Conservation (phyloP, 2,113 vertebrate genomes). For the Clupea harengus region DNA sequence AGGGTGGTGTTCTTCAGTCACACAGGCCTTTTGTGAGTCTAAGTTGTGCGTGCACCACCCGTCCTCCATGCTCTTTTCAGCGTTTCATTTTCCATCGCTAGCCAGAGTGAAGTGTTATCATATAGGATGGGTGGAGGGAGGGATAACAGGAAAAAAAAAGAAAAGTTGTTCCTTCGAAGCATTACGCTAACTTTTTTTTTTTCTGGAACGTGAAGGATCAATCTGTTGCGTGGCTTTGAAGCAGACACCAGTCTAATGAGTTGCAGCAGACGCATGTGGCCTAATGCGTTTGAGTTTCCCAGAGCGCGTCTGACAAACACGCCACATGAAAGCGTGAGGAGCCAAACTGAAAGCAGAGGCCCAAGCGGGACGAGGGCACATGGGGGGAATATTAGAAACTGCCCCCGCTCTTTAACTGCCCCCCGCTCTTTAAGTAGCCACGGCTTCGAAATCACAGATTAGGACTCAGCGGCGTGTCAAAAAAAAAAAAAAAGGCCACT, state of each 20-base stretch:
- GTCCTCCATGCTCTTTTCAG: not conserved
- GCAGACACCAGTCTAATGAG: constrained; percentile 54
- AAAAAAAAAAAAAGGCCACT: not conserved
- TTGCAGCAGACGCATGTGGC: constrained; percentile 55
- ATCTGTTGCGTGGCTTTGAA: constrained; percentile 54
- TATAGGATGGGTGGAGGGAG: not conserved
- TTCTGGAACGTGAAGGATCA: constrained; percentile 42
- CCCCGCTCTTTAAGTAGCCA: too few relatives aligned
- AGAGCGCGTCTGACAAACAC: constrained; percentile 47
- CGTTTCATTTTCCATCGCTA: not conserved
- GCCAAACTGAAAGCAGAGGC: constrained; percentile 54
- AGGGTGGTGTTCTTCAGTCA: not conserved
- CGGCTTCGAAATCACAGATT: constrained; percentile 20
- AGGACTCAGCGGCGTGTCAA: constrained; percentile 21
- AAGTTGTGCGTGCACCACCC: not conserved
- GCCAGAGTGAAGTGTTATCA: constrained; percentile 31
- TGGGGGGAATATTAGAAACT: not conserved
- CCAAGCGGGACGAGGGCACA: constrained; percentile 29
- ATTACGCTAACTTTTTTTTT: constrained; percentile 31
- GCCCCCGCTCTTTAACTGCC: too few relatives aligned
- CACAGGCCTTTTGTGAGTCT: not conserved
- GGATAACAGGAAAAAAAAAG: not conserved
- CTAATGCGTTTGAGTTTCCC: constrained; percentile 52
- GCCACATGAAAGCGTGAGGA: constrained; percentile 52
- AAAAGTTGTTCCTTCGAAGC: constrained; percentile 47